Percentiles rank a stretch among this genome's conserved stretches.
Conservation (phyloP, 2,888 invertebrate species). For the Caenorhabditis sp. region DNA sequence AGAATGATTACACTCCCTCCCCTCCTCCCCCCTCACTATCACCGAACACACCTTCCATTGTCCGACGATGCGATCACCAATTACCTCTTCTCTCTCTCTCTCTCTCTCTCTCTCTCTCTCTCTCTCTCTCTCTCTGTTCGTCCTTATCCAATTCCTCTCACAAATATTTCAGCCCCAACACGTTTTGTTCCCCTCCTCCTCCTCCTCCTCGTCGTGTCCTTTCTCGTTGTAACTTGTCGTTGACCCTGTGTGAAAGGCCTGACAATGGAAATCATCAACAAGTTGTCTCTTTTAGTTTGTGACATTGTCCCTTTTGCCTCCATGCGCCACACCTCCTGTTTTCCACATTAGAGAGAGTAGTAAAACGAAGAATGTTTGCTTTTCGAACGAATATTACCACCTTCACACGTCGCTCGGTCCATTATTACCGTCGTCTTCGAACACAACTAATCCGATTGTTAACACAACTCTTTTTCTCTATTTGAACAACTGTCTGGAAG, state of each 20-base stretch:
- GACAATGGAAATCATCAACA: constrained; percentile 41
- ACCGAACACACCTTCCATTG: constrained; percentile 43
- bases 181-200: constrained; percentile 37
- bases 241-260: constrained; percentile 33
- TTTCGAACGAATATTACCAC: constrained; percentile 31
- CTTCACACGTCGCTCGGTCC: too few relatives aligned
- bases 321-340: constrained; percentile 21
- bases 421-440: constrained; percentile 15
- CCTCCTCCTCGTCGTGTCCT: constrained; percentile 19
- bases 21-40: too few relatives aligned
- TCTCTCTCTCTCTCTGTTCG: too few relatives aligned
- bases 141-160: constrained; percentile 35
- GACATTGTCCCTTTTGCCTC: constrained; percentile 1
- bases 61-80: constrained; percentile 42
- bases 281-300: constrained; percentile 29
- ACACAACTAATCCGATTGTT: constrained; percentile 58
- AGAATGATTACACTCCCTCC: constrained; percentile 45
- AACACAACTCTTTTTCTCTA: constrained; percentile 21
- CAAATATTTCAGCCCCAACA: constrained; percentile 51
- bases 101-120: background rate
- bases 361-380: too few relatives aligned
- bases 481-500: constrained; percentile 43
- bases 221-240: constrained; percentile 52
- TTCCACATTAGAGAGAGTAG: too few relatives aligned
- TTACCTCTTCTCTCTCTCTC: constrained; percentile 26